Base-by-base conservation (phyloP, 2,888 invertebrate genomes). In the Drepanosiphum platanoidis region DNA sequence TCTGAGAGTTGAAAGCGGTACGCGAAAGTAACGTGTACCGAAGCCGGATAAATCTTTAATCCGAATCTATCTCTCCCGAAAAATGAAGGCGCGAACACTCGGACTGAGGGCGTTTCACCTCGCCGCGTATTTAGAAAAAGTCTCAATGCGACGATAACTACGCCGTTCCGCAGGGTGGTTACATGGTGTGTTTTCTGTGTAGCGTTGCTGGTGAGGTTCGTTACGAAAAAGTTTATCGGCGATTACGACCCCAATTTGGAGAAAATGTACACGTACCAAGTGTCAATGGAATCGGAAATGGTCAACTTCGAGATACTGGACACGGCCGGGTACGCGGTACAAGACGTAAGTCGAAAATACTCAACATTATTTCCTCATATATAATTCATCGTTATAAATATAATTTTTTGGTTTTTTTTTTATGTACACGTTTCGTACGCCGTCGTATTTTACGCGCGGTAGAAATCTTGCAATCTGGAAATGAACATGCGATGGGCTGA, bases 401-500 rank as follows among this genome's bases (percentile, higher is more conserved):
- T 52, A 18, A 18, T n/a, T n/a, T n/a, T n/a, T n/a, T n/a, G n/a
- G n/a, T n/a, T n/a, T n/a, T n/a, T n/a, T n/a, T n/a, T n/a, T n/a
- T n/a, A n/a, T n/a, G n/a, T n/a, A n/a, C n/a, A n/a, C n/a, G n/a
- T n/a, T n/a, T n/a, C n/a, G n/a, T n/a, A n/a, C n/a, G n/a, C n/a
- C n/a, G n/a, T n/a, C n/a, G n/a, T n/a, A n/a, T n/a, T n/a, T n/a
- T n/a, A n/a, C n/a, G n/a, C n/a, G 18, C 22, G n/a, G 4, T 77
- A 86, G 82, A 68, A 82, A 77, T 77, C 84, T 27, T 84, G 77
- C 68, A 84, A 93, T 82, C 89, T 95, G 87, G 95, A 96, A 90
- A 92, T 93, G 86, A 94, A 96, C 89, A 95, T 96, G 86, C 92
- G 95, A 86, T 96, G 96, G 96, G 96, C 96, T 1, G 96, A 96